phyloP scores from a whole-genome alignment of 2,888 invertebrate genomes.

The Melinaea marsaeus region DNA sequence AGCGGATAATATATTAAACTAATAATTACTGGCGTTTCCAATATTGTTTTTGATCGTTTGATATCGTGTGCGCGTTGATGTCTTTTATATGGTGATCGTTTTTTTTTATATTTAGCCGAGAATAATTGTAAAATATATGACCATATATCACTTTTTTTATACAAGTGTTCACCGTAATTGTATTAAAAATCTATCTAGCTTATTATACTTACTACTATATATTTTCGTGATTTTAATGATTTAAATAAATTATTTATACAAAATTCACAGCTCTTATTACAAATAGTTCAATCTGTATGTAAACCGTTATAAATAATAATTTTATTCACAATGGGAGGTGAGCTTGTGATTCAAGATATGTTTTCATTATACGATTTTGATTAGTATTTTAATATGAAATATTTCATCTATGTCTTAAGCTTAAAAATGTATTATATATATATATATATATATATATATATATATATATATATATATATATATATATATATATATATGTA shows the following conservation, averaged over 20 bases:
- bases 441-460: no score
- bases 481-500: no score
- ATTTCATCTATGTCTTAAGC: no score
- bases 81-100: not conserved
- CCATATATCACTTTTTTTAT: no score
- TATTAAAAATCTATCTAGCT: no score
- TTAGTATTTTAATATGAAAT: not conserved
- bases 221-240: not conserved
- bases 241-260: not conserved
- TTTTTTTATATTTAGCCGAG: not conserved
- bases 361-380: constrained; percentile 22
- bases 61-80: not conserved
- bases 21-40: not conserved
- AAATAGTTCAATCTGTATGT: constrained; percentile 16
- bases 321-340: constrained; percentile 32
- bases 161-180: no score
- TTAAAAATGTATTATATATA: no score
- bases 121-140: not conserved
- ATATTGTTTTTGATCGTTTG: no score
- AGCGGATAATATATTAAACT: not conserved
- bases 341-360: constrained; percentile 23
- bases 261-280: constrained; percentile 19
- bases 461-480: no score
- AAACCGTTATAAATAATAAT: constrained; percentile 30
- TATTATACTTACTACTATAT: no score